These are phyloP conservation scores for Sebastes dallii DNA, from an alignment of 2,797 vertebrate species.

Conservation along the genomic window DNA sequence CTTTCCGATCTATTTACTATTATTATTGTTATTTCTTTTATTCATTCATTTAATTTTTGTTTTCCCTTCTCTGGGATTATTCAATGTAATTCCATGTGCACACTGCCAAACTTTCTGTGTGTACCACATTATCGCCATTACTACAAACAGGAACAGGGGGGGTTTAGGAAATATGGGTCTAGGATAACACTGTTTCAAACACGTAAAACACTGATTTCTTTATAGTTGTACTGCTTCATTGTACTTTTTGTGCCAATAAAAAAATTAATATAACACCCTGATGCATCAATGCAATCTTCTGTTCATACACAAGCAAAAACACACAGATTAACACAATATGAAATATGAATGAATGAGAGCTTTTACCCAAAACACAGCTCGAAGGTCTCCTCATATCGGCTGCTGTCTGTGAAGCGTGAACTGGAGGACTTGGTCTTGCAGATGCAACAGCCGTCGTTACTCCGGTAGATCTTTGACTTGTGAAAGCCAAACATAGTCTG, in stretches of 20 bases:
- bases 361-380: constrained; percentile 86
- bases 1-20: no score
- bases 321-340: neutral
- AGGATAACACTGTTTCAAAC: no score
- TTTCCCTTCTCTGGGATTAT: no score
- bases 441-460: constrained; percentile 87
- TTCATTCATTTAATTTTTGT: no score
- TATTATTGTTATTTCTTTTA: no score
- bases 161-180: no score
- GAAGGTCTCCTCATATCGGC: constrained; percentile 86
- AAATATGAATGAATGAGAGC: neutral
- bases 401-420: constrained; percentile 88
- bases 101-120: no score
- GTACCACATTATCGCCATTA: no score
- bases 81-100: no score
- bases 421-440: constrained; percentile 90
- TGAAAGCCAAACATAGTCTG: constrained; percentile 86
- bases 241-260: neutral
- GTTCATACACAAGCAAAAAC: neutral
- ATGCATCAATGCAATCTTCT: neutral
- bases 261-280: neutral
- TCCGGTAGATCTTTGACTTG: constrained; percentile 88
- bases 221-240: no score
- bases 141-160: no score
- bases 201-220: no score